phyloP scores from a whole-genome alignment of 1,140 invertebrate genomes.

The Diabrotica undecimpunctata region DNA sequence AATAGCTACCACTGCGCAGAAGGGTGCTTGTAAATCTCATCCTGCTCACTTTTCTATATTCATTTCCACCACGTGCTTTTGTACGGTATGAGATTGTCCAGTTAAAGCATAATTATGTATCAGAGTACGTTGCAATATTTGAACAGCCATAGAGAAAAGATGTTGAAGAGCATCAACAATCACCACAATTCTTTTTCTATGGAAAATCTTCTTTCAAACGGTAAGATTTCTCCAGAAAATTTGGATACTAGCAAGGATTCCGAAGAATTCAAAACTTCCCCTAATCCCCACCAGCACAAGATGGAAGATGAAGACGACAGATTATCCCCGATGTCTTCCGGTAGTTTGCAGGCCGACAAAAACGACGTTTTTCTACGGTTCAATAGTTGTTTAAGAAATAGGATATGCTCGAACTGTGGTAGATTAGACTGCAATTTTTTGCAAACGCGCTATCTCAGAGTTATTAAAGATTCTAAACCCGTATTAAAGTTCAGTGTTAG shows the following conservation, averaged over 20 bases:
- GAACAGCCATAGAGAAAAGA: constrained; percentile 38
- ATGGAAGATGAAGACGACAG: constrained; percentile 30
- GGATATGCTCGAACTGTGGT: constrained; percentile 45
- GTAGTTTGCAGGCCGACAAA: constrained; percentile 22
- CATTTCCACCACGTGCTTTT: constrained; percentile 5
- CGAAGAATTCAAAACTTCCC: constrained; percentile 16
- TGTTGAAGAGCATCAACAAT: constrained; percentile 44
- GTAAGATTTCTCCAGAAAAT: constrained; percentile 42
- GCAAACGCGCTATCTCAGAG: too few relatives aligned
- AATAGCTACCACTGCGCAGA: constrained; percentile 18
- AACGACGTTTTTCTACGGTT: constrained; percentile 41
- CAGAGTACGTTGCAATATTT: constrained; percentile 39
- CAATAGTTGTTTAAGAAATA: constrained; percentile 39
- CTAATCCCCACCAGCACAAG: constrained; percentile 4
- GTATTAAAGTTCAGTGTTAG: constrained; percentile 89
- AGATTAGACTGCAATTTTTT: constrained; percentile 46
- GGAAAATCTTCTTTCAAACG: constrained; percentile 42
- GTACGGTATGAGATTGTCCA: not conserved
- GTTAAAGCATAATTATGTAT: constrained; percentile 31
- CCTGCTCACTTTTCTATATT: constrained; percentile 14
- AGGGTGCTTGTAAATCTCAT: constrained; percentile 16
- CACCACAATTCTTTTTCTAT: constrained; percentile 45
- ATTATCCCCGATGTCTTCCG: constrained; percentile 24
- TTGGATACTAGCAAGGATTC: constrained; percentile 29
- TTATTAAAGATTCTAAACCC: constrained; percentile 58